Conservation (phyloP, 2,797 vertebrate genomes). For the Mionectes olivaceus region DNA sequence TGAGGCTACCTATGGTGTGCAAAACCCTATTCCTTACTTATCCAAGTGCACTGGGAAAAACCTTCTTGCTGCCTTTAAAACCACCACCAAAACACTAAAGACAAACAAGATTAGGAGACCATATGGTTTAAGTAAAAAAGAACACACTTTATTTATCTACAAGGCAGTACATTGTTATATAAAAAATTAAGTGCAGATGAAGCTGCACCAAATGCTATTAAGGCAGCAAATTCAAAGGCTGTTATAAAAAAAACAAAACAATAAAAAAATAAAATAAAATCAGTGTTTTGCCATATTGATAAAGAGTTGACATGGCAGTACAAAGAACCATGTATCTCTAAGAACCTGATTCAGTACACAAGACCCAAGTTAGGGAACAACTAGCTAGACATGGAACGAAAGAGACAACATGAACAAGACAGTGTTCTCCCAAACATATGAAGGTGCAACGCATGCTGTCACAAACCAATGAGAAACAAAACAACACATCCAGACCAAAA, state of each 20-base stretch:
- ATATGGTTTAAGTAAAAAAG: constrained; percentile 75
- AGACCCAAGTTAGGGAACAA: constrained; percentile 56
- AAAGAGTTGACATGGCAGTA: constrained; percentile 68
- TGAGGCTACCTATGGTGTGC: not conserved
- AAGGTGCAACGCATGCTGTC: constrained; percentile 86
- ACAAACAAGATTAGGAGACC: constrained; percentile 38
- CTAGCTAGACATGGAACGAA: constrained; percentile 73
- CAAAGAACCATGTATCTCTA: constrained; percentile 55
- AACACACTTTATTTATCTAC: constrained; percentile 94
- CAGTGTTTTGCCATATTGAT: constrained; percentile 79
- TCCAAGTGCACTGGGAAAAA: not conserved
- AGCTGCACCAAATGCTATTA: constrained; percentile 85
- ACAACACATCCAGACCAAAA: constrained; percentile 57
- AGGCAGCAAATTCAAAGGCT: constrained; percentile 81
- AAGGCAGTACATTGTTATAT: constrained; percentile 89
- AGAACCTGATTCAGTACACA: constrained; percentile 53
- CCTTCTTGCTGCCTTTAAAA: not conserved
- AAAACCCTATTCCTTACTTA: constrained; percentile 6
- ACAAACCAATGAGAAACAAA: constrained; percentile 70
- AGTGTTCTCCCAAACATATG: constrained; percentile 83
- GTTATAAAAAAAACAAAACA: constrained; percentile 68
- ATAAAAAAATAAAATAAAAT: constrained; percentile 66
- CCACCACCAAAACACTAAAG: not conserved
- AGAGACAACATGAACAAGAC: constrained; percentile 79
- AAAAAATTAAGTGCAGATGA: constrained; percentile 83